Conservation (phyloP, 2,888 invertebrate species). For the Andrena haemorrhoa region DNA sequence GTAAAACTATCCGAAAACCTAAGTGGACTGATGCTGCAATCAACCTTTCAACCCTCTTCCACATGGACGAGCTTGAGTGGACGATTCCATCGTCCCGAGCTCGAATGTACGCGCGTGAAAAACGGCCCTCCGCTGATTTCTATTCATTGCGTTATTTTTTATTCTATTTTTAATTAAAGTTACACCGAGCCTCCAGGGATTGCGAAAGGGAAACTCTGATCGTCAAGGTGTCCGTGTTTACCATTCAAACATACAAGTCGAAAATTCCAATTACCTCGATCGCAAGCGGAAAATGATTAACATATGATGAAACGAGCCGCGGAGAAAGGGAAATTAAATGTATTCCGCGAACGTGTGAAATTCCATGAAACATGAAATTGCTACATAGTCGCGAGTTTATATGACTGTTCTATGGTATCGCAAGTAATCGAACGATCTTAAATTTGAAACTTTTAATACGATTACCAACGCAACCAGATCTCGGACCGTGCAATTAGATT, state of each 20-base stretch:
- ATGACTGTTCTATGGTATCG: background rate
- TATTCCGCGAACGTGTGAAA: background rate
- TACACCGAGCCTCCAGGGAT: background rate
- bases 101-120: background rate
- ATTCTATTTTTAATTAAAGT: background rate
- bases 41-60: constrained; percentile 24
- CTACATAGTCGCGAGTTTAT: background rate
- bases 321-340: background rate
- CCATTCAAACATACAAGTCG: background rate
- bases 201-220: constrained; percentile 7
- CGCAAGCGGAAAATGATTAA: background rate
- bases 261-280: background rate
- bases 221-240: background rate
- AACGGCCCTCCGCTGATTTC: background rate
- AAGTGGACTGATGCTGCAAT: constrained; percentile 34
- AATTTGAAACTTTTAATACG: background rate
- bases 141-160: background rate
- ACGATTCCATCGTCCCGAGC: background rate
- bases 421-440: background rate
- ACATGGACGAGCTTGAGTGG: background rate
- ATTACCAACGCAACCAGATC: background rate
- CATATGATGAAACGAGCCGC: background rate
- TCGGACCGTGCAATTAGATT: background rate
- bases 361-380: background rate
- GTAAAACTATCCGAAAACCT: constrained; percentile 53